Base-by-base conservation (phyloP, 2,888 invertebrate genomes). In the Eupithecia dodoneata region DNA sequence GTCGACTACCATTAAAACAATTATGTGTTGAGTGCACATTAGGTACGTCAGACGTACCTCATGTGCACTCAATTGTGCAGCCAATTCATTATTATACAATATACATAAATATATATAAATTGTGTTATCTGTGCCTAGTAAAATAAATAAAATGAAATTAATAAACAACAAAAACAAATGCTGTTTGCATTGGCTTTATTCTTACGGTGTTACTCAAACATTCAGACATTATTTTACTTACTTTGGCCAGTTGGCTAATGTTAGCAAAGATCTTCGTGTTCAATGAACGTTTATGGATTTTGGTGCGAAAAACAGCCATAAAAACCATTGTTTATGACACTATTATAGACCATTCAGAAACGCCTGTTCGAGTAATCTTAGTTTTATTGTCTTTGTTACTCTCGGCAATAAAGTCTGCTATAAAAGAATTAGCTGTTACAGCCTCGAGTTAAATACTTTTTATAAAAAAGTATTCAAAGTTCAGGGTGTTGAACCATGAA, bases 321-420 rank as follows among this genome's bases (percentile, higher is more conserved):
- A 76, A 74, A 76, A 74, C 71, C 71, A 76, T 76, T 65, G 45
- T 74, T 65, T 70, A 44, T 42, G n/a, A 63, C 59, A 55, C 74
- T 76, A 76, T 76, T 76, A 74, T 71, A 45, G 73, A 42, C 71
- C 71, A 66, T 71, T 71, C 71, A 73, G 49, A 49, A 70, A 73
- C 69, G 69, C 41, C 55, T 69, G 70, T 41, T 63, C 71, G 41
- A 10, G 47, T 65, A 74, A 71, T 74, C 74, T 71, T 42, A 66
- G 73, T 76, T 76, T 73, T 71, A 45, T 45, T 70, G 52, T 52
- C 44, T 73, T 76, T 76, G 72, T 76, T 66, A 63, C 73, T 71
- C 42, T 75, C 12, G 30, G 65, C 59, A 55, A 67, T 45, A 41
- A 70, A 47, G 18, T 45, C 18, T 4, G 70, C 30, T 30, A 45